Evolutionary conservation across 2,888 invertebrate species (phyloP).

Genomic region (Eupithecia centaureata): DNA sequence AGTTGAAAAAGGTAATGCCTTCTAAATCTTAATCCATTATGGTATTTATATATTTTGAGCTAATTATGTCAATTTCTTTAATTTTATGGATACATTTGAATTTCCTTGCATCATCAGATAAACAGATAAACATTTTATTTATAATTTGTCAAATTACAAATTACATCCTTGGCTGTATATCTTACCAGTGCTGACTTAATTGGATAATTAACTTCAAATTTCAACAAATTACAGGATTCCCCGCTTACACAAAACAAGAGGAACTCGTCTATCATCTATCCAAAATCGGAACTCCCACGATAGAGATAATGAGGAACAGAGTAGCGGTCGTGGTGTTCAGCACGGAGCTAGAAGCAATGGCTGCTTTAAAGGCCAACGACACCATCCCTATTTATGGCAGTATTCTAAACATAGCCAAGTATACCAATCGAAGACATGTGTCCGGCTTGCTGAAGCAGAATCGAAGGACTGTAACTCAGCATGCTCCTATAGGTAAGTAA

Average conservation of each 20-base stretch:
- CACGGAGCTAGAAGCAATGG: constrained; percentile 45
- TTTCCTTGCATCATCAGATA: background rate
- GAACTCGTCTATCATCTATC: constrained; percentile 60
- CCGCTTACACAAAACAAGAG: constrained; percentile 58
- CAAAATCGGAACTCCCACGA: constrained; percentile 53
- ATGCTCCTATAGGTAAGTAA: background rate
- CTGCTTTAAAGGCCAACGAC: constrained; percentile 48
- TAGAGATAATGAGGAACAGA: constrained; percentile 52
- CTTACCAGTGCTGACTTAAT: background rate
- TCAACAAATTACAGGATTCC: constrained; percentile 57
- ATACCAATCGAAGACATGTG: constrained; percentile 35
- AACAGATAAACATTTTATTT: too few species aligned
- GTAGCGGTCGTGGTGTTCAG: constrained; percentile 53
- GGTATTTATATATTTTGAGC: background rate
- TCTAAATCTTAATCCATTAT: background rate
- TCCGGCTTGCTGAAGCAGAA: constrained; percentile 25
- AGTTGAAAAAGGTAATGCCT: background rate
- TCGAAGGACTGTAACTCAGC: constrained; percentile 19
- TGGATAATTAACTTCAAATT: background rate
- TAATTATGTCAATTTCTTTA: background rate
- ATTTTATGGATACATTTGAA: background rate
- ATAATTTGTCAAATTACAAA: too few species aligned
- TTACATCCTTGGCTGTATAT: too few species aligned
- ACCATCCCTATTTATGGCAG: constrained; percentile 64
- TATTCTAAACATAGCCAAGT: constrained; percentile 53